Evolutionary conservation across 2,113 vertebrate species (phyloP).

Genomic region (Thermophis baileyi): DNA sequence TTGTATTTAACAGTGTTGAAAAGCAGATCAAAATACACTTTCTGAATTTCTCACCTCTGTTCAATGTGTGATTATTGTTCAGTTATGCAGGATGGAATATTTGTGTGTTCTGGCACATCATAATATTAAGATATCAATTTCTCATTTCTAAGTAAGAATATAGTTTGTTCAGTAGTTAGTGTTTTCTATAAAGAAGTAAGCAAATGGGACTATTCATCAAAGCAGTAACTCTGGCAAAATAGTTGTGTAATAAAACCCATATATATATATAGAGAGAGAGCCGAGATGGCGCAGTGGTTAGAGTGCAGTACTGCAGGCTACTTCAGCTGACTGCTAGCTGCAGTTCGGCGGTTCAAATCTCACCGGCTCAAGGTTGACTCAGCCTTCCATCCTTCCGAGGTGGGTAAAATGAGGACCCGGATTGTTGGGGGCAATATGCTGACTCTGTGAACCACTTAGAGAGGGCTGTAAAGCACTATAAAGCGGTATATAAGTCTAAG

Average conservation of each 20-base stretch:
- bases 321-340: too few species aligned
- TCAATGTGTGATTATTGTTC: neutral
- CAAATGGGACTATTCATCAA: neutral
- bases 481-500: too few species aligned
- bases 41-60: neutral
- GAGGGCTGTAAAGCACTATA: too few species aligned
- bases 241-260: neutral
- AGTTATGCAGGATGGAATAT: slow-evolving; percentile 16
- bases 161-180: neutral
- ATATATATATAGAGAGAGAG: too few species aligned
- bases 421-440: too few species aligned
- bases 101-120: neutral
- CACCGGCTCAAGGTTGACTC: too few species aligned
- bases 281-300: too few species aligned
- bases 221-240: neutral
- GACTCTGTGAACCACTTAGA: too few species aligned
- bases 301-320: too few species aligned
- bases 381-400: too few species aligned
- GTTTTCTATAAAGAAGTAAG: neutral
- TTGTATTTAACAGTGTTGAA: neutral
- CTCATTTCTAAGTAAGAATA: neutral
- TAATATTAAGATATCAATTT: slow-evolving; percentile 14
- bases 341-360: too few species aligned
- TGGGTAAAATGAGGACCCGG: too few species aligned
- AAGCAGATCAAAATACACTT: slow-evolving; percentile 25